Base-by-base conservation (phyloP, 1,140 invertebrate genomes). In the Drosophila parvula region DNA sequence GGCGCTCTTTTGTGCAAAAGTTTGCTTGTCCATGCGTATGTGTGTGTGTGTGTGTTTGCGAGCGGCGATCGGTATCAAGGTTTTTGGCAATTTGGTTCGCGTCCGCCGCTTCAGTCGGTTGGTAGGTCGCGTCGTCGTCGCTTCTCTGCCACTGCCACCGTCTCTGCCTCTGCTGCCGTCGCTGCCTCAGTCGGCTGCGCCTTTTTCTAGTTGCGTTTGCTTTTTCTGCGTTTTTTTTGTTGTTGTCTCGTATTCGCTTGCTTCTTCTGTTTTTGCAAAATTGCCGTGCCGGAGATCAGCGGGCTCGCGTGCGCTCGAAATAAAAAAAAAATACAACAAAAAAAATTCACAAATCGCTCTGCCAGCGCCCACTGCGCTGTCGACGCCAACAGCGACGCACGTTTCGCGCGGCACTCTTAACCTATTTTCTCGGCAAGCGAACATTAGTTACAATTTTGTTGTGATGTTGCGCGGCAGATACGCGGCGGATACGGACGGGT, bases 41-140 rank as follows among this genome's bases (percentile, higher is more conserved):
- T 28, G 68, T 5, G 41, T 38, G 34, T 48, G 11, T 56, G 27
- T 77, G 43, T 78, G 56, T 57, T 59, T 86, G 78, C 60, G 69
- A 58, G 50, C 32, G 44, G 69, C 81, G 90, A 91, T 91, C 90
- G 86, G 90, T 91, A 91, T 91, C 90, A 91, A 91, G 90, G 90
- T 91, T 91, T 91, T 91, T 91, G 90, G 90, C 90, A 91, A 91
- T 91, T 91, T 90, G 89, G 82, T 90, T 86, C 81, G 90, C 82
- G 78, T 71, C 79, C 88, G 62, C 75, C 76, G 75, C 70, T 77
- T 90, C 81, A 90, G 81, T 91, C 85, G 85, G 77, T 91, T 90
- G 89, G 84, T 91, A 79, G 89, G 88, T 91, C 84, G 89, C 78
- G 68, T 78, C 81, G 81, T 65, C 81, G 82, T 74, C 78, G 81